Conservation (phyloP, 2,113 vertebrate genomes). For the Drymodes brunneopygia region DNA sequence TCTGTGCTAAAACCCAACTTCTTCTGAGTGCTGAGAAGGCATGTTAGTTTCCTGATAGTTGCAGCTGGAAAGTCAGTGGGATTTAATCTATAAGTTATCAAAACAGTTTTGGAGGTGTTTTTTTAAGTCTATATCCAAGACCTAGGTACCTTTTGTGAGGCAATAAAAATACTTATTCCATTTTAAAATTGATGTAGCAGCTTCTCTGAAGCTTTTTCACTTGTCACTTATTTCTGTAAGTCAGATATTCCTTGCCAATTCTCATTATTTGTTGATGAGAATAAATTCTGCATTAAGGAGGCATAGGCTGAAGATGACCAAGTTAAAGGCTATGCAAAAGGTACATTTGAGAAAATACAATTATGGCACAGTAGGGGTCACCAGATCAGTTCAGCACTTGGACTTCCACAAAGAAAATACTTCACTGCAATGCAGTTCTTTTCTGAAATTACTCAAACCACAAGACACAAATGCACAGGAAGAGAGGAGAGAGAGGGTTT, state of each 20-base stretch:
- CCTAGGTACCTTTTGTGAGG: background rate
- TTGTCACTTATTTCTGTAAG: background rate
- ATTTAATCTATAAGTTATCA: background rate
- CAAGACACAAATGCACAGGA: background rate
- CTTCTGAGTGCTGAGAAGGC: background rate
- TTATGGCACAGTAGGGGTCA: background rate
- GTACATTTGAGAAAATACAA: background rate
- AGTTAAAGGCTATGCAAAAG: background rate
- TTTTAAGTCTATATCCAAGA: background rate
- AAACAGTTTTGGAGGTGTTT: background rate
- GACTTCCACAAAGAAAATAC: background rate
- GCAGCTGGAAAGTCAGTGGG: background rate
- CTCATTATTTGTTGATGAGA: background rate
- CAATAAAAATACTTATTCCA: background rate
- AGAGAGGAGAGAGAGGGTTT: background rate
- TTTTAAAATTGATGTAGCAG: background rate
- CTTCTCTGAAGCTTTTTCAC: background rate
- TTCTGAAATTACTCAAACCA: background rate
- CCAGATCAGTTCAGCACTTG: background rate
- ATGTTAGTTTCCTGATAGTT: background rate
- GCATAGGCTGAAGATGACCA: background rate
- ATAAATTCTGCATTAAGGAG: background rate
- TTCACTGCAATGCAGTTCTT: background rate
- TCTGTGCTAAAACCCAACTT: background rate
- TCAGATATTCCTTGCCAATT: background rate